These are phyloP conservation scores for Tridacna gigas DNA, from an alignment of 2,888 invertebrate genomes.

Conservation along the genomic window DNA sequence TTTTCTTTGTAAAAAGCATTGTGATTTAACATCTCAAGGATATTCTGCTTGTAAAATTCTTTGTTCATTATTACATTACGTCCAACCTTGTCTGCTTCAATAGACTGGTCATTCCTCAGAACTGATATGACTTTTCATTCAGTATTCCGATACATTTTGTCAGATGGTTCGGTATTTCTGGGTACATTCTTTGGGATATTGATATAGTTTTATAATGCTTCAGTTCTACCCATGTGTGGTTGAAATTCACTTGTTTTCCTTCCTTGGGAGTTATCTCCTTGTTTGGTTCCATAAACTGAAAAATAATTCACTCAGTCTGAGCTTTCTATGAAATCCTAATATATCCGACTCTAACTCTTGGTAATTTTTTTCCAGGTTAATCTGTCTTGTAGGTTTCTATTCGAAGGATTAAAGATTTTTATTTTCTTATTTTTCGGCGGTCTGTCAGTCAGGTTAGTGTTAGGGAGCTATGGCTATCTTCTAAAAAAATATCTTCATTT, in stretches of 20 bases:
- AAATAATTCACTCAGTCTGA: neutral
- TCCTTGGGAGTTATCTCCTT: neutral
- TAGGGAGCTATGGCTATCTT: no score
- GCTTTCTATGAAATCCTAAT: neutral
- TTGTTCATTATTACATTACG: slow-evolving; percentile 47
- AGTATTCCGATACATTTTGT: neutral
- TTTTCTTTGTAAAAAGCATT: slow-evolving; percentile 31
- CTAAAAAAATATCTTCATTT: no score
- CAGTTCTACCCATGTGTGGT: neutral
- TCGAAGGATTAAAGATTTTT: no score
- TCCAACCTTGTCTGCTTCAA: slow-evolving; percentile 49
- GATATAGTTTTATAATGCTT: slow-evolving; percentile 3
- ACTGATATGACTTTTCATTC: neutral
- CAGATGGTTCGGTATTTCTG: neutral
- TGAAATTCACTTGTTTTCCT: neutral
- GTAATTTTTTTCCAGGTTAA: neutral
- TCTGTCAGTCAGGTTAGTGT: no score
- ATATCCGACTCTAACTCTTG: slow-evolving; percentile 4
- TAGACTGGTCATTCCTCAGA: neutral
- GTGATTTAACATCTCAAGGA: slow-evolving; percentile 30
- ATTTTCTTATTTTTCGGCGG: no score
- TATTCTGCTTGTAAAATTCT: slow-evolving; percentile 41
- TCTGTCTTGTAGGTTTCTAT: no score
- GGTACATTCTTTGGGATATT: neutral
- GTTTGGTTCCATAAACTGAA: neutral